Percentiles rank a stretch among this genome's conserved stretches.
Evolutionary conservation across 1,140 invertebrate species (phyloP).

Genomic region (Lepidurus couesii): DNA sequence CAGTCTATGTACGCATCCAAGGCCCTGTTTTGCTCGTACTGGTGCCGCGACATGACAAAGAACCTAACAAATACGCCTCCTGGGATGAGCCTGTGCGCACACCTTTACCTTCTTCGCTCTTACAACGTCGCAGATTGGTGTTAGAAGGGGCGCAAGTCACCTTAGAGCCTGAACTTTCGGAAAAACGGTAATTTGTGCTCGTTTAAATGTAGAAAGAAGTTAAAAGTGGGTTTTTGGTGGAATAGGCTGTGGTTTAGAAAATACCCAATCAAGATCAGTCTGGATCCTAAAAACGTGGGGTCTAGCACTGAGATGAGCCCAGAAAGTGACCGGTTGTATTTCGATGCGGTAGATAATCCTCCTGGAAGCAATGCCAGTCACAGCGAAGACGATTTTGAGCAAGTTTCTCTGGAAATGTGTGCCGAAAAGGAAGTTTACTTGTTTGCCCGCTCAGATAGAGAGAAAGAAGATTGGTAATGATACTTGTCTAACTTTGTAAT

Average conservation of each 20-base stretch:
- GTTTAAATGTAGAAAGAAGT: neutral
- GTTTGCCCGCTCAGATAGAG: neutral
- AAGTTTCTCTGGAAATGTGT: neutral
- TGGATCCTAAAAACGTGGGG: neutral
- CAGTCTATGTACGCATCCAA: neutral
- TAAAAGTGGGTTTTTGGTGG: neutral
- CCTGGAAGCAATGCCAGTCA: neutral
- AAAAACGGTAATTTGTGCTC: neutral
- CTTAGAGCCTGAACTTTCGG: neutral
- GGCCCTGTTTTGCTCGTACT: neutral
- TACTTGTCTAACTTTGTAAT: neutral
- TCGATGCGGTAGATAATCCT: neutral
- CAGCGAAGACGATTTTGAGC: neutral
- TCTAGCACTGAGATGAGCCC: neutral
- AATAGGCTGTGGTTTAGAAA: conserved; percentile 6
- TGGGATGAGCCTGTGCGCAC: neutral
- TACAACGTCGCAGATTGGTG: neutral
- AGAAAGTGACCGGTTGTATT: neutral
- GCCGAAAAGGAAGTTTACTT: neutral
- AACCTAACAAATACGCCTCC: neutral
- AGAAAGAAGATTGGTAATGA: neutral
- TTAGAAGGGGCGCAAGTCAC: neutral
- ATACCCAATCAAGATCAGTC: neutral
- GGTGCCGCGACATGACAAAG: neutral
- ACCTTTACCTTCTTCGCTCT: neutral